Evolutionary conservation across 2,113 vertebrate species (phyloP).

Genomic region (Sula dactylatra): DNA sequence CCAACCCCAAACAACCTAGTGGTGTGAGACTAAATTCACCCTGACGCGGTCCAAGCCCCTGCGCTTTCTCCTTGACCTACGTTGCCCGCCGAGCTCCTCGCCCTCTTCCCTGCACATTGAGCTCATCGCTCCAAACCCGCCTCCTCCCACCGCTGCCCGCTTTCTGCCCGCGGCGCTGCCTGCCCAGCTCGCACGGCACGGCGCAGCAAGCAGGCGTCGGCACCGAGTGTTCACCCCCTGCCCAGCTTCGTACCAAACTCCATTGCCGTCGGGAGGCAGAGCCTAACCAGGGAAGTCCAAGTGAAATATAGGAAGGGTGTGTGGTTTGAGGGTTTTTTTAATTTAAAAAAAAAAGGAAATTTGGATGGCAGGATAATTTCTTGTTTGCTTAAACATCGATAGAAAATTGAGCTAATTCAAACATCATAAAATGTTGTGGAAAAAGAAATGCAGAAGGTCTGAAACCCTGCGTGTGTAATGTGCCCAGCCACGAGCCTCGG

Average conservation of each 20-base stretch:
- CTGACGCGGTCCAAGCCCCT: accelerated
- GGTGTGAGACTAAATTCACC: background rate
- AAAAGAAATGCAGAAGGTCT: background rate
- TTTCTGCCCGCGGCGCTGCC: too few relatives aligned
- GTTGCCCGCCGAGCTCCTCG: accelerated
- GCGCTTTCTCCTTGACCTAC: background rate
- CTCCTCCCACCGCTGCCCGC: background rate
- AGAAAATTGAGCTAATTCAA: background rate
- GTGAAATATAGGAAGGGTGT: background rate
- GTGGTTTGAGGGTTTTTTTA: too few relatives aligned
- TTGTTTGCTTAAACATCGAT: background rate
- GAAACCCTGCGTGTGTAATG: accelerated
- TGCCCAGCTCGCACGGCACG: background rate
- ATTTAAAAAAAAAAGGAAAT: background rate
- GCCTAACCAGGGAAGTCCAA: background rate
- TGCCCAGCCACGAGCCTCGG: background rate
- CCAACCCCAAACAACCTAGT: background rate
- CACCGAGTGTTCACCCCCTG: background rate
- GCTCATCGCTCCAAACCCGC: background rate
- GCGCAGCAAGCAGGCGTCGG: background rate
- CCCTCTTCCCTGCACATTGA: background rate
- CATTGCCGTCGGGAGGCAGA: background rate
- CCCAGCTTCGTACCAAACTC: background rate
- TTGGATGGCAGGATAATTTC: background rate
- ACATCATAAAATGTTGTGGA: background rate